Conservation (phyloP, 2,888 invertebrate genomes). For the Isotomurus palustris region DNA sequence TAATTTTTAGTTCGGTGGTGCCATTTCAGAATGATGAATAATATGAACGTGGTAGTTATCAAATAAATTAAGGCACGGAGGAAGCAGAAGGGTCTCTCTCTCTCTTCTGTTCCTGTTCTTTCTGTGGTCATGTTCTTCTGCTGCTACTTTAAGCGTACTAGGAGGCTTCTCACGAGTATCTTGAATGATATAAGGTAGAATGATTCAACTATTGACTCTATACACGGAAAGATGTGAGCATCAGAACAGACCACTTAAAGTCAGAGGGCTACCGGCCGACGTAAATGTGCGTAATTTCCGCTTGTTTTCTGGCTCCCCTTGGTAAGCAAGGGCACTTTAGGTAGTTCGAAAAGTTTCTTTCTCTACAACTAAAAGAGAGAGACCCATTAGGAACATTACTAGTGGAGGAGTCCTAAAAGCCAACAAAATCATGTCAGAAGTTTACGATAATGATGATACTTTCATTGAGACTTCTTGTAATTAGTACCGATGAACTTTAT, state of each 20-base stretch:
- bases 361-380: too few species aligned
- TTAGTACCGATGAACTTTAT: too few species aligned
- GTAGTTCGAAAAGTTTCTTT: too few species aligned
- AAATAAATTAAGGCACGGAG: constrained; percentile 32
- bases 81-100: constrained; percentile 19
- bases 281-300: constrained; percentile 43
- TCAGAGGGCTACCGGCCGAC: constrained; percentile 30
- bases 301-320: constrained; percentile 35
- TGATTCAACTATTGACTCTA: too few species aligned
- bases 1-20: constrained; percentile 1
- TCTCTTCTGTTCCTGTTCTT: constrained; percentile 7
- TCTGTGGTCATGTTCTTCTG: not conserved
- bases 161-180: too few species aligned
- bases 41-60: constrained; percentile 37
- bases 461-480: constrained; percentile 8
- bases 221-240: too few species aligned
- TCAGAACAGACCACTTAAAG: constrained; percentile 11
- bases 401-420: constrained; percentile 12
- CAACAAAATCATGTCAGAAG: constrained; percentile 16
- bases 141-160: too few species aligned
- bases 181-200: too few species aligned
- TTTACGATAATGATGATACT: constrained; percentile 16
- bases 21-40: constrained; percentile 31
- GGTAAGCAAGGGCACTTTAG: constrained; percentile 2
- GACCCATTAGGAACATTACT: too few species aligned